These are phyloP conservation scores for Pachycephala philippinensis DNA, from an alignment of 2,113 vertebrate species.

Conservation along the genomic window DNA sequence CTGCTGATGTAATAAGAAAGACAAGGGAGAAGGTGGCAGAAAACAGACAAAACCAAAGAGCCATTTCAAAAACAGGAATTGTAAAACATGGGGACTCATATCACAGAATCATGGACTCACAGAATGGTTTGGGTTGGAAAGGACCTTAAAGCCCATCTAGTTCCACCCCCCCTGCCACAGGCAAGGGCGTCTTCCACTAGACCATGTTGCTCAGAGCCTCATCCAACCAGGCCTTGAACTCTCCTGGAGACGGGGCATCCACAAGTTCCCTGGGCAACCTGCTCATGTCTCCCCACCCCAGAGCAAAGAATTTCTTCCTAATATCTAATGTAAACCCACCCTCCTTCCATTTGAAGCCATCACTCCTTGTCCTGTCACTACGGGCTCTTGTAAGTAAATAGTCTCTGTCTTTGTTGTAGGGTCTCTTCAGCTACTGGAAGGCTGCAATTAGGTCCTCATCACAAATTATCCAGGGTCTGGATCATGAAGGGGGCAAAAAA, in stretches of 20 bases:
- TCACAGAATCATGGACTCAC: neutral
- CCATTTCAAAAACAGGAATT: neutral
- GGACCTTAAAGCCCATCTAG: neutral
- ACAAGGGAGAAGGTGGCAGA: neutral
- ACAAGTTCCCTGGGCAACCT: neutral
- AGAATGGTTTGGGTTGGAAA: neutral
- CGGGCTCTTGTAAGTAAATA: fast-evolving
- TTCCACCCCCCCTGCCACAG: neutral
- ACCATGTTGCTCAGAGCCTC: neutral
- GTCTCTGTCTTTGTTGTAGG: neutral
- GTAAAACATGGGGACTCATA: neutral
- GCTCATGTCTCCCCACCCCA: neutral
- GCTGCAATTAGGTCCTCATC: neutral
- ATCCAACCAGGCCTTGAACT: fast-evolving
- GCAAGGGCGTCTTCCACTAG: neutral
- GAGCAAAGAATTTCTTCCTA: neutral
- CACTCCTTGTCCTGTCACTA: neutral
- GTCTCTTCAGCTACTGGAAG: neutral
- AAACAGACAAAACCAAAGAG: neutral
- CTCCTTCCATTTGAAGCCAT: neutral
- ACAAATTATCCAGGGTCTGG: neutral
- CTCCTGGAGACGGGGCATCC: neutral
- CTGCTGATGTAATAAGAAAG: neutral
- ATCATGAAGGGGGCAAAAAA: neutral
- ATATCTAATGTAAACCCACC: neutral